phyloP scores from a whole-genome alignment of 2,113 vertebrate species.

The Apeltes quadracus region DNA sequence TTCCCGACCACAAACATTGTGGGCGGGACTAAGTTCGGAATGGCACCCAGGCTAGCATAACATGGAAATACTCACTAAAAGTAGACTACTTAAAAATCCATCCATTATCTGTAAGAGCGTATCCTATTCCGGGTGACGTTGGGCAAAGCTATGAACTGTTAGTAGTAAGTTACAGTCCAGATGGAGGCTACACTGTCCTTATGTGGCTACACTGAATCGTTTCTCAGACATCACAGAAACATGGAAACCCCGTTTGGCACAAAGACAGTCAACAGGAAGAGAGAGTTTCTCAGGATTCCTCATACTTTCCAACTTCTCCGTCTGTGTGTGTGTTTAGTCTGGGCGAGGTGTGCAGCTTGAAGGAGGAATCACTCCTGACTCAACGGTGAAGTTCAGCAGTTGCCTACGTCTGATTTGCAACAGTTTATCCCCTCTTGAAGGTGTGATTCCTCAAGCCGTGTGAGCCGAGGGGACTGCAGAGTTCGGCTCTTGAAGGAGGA shows the following conservation, averaged over 20 bases:
- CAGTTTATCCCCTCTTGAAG: constrained; percentile 26
- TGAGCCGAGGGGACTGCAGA: constrained; percentile 9
- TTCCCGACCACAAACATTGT: too few relatives aligned
- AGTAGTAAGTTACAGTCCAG: constrained; percentile 13
- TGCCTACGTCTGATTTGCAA: constrained; percentile 24
- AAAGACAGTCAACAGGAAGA: constrained; percentile 44
- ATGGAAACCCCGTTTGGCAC: constrained; percentile 26
- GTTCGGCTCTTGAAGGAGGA: neutral
- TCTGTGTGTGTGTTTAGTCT: constrained; percentile 60
- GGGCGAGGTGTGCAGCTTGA: constrained; percentile 12
- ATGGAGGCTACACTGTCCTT: constrained; percentile 24
- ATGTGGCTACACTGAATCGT: neutral
- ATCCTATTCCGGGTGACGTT: neutral
- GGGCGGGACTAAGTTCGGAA: too few relatives aligned
- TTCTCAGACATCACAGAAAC: constrained; percentile 19
- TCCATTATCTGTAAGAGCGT: neutral
- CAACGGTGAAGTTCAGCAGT: constrained; percentile 37
- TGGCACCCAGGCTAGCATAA: too few relatives aligned
- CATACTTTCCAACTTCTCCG: constrained; percentile 20
- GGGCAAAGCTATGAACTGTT: neutral
- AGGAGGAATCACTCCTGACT: constrained; percentile 42
- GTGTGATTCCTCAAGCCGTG: constrained; percentile 31
- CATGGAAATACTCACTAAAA: neutral
- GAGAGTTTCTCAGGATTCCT: constrained; percentile 50
- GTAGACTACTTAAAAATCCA: neutral